Evolutionary conservation across 2,888 invertebrate genomes (phyloP), one percentile per base, ranked within the genome.

Genomic region (Hedychridium roseum): DNA sequence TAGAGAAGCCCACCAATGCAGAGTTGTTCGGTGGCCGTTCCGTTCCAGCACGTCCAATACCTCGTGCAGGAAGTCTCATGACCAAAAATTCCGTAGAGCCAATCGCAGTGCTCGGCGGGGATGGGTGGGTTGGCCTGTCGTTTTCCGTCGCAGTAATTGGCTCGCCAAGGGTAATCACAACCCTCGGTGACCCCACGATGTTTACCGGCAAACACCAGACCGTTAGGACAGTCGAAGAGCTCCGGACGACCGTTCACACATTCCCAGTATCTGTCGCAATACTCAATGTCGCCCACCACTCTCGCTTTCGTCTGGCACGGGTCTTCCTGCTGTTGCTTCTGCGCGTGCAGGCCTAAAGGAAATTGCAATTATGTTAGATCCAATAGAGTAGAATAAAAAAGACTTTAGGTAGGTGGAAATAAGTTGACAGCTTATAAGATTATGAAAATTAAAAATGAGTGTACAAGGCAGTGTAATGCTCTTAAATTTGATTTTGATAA

Each of bases 21-120:
- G 41, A 93, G 86, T 78, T 94, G 94, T 73, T 94, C 94, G 0
- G 92, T 93, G 7, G 93, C 90, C 0, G 94, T 94, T 11, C 94
- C 94, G 79, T 94, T 94, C 94, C 94, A 94, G 78, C 94, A 94
- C 0, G 94, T 94, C 94, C 94, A 94, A 78, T 94, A 94, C 37
- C 94, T 83, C 2, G 94, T 94, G 82, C 94, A 94, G 1, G 92
- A 93, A 0, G 93, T 94, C 82, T 94, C 94, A 79, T 94, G 94
- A 0, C 94, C 94, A 80, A 94, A 94, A 74, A 94, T 94, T 35
- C 94, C 94, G 80, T 93, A 94, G 64, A 93, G 81, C 93, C 94
- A 94, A 78, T 92, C 93, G 70, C 94, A 94, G 73, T 94, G 93
- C 64, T 94, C 93, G 1, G 88, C 88, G 38, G 88, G 86, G 59